phyloP scores from a whole-genome alignment of 2,797 vertebrate species.

The Masticophis lateralis region DNA sequence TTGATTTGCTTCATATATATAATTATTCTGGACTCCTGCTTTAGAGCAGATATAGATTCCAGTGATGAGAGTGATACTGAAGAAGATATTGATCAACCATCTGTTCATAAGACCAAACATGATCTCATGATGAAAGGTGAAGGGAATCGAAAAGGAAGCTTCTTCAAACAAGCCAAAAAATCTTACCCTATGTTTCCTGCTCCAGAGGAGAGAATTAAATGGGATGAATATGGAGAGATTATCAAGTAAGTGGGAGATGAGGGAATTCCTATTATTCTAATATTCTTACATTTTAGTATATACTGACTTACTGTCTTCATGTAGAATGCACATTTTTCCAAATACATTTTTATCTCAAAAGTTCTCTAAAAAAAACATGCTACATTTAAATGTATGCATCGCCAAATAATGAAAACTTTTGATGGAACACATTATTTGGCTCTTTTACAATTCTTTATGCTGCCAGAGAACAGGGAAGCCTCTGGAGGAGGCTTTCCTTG shows the following conservation, averaged over 20 bases:
- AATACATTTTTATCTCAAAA: not conserved
- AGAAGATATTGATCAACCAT: conserved; percentile 91
- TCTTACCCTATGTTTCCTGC: conserved; percentile 98
- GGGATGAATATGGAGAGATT: conserved; percentile 98
- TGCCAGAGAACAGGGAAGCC: not conserved
- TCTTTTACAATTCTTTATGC: not conserved
- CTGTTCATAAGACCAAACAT: conserved; percentile 88
- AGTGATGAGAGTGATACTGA: conserved; percentile 96
- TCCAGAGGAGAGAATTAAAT: conserved; percentile 96
- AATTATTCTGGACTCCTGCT: conserved; percentile 17
- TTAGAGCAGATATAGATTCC: conserved; percentile 93
- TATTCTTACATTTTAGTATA: not conserved
- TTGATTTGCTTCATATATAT: not conserved
- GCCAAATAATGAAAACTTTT: not conserved
- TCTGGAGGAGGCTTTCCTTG: too few species aligned
- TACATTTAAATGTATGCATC: not conserved
- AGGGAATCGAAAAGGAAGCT: conserved; percentile 93
- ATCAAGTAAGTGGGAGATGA: conserved; percentile 82
- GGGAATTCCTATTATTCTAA: not conserved
- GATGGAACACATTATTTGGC: not conserved
- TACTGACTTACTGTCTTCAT: not conserved
- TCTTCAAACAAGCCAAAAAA: conserved; percentile 99
- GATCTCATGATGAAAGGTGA: conserved; percentile 99
- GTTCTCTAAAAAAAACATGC: not conserved
- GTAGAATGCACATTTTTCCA: not conserved